Percentiles rank a stretch among this genome's conserved stretches.
These are phyloP conservation scores for pig (Sus scrofa) DNA, from an alignment of 2,113 vertebrate species.

Conservation along the genomic window T2T-Sscrofa CM000829.6:43943501-43944000, in stretches of 20 bases:
- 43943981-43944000: background rate
- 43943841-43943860: background rate
- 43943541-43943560: background rate
- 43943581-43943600: background rate
- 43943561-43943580: background rate
- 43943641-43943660: background rate
- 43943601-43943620: background rate
- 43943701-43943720: background rate
- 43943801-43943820: background rate
- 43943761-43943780: background rate
- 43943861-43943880: background rate
- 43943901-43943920: background rate
- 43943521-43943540: background rate
- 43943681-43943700: background rate
- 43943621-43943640: background rate
- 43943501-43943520: background rate
- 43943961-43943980: background rate
- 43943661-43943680: background rate
- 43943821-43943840: background rate
- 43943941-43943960: background rate
- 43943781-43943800: background rate
- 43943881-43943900: background rate
- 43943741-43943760: background rate
- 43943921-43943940: background rate
- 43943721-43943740: background rate